Evolutionary conservation across 1,140 invertebrate species (phyloP).

Genomic region (Chrysopa pallens): DNA sequence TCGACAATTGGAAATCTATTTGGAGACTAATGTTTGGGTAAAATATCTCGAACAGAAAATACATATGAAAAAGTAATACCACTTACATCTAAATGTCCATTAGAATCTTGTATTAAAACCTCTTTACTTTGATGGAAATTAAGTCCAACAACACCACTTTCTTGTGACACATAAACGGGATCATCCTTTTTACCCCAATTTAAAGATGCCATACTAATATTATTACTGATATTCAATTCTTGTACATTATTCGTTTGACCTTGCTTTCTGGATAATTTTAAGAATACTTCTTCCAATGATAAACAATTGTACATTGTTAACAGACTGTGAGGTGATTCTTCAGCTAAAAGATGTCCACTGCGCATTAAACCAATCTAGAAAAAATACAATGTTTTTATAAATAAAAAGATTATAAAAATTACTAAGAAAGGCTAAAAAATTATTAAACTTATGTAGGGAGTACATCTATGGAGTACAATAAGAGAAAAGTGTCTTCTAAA

Average conservation of each 20-base stretch:
- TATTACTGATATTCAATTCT: constrained; percentile 53
- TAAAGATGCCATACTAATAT: constrained; percentile 58
- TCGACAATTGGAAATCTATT: no score
- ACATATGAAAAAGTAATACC: constrained; percentile 4
- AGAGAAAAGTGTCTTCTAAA: no score
- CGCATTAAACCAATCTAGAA: constrained; percentile 84
- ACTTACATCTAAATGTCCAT: constrained; percentile 31
- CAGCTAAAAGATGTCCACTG: constrained; percentile 74
- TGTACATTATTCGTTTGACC: constrained; percentile 15
- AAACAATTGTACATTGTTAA: constrained; percentile 66
- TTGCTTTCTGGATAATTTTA: constrained; percentile 60
- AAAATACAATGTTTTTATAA: no score
- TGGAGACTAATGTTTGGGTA: no score
- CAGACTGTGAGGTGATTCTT: constrained; percentile 74
- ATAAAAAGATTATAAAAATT: no score
- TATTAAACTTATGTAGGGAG: no score
- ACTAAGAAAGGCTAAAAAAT: no score
- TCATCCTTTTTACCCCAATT: constrained; percentile 66
- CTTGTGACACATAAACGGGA: constrained; percentile 63
- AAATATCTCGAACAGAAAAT: no score
- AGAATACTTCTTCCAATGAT: constrained; percentile 83
- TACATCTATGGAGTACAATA: no score
- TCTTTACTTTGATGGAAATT: constrained; percentile 83
- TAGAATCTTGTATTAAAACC: constrained; percentile 57
- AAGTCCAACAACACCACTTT: constrained; percentile 65